phyloP scores from a whole-genome alignment of 2,113 vertebrate genomes.

The Felis catus region DNA sequence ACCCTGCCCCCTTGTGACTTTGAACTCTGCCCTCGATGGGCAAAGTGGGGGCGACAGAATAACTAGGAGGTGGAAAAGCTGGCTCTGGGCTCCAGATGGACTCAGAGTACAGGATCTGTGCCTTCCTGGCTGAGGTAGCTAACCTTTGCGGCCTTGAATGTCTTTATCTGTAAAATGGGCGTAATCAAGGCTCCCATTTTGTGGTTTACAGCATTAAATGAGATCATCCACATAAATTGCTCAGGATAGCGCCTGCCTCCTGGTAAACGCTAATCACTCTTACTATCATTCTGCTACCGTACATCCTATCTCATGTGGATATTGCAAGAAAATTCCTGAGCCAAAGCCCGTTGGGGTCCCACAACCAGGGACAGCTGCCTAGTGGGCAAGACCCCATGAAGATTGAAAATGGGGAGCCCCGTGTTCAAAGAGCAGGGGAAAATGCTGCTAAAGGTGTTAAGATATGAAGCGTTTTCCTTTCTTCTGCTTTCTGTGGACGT shows the following conservation, averaged over 20 bases:
- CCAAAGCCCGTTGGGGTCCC: not conserved
- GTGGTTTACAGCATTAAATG: not conserved
- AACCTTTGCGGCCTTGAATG: not conserved
- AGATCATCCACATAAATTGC: not conserved
- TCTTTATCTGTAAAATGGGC: not conserved
- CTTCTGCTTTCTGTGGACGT: not conserved
- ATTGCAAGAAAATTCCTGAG: not conserved
- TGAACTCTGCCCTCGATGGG: not conserved
- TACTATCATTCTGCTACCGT: not conserved
- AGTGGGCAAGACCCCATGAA: not conserved
- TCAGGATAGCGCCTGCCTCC: not conserved
- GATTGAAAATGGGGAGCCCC: rapidly evolving
- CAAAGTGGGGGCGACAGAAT: not conserved
- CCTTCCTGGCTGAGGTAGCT: not conserved
- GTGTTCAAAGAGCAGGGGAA: not conserved
- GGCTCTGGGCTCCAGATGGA: not conserved
- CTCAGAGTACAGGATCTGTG: not conserved
- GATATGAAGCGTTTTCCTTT: not conserved
- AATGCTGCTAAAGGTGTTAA: no score
- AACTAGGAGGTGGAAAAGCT: not conserved
- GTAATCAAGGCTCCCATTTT: not conserved
- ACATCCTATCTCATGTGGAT: rapidly evolving
- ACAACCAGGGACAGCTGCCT: no score
- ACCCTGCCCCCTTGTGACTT: not conserved
- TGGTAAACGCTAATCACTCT: rapidly evolving